Conservation (phyloP, 1,140 invertebrate species). For the Trichogramma pretiosum region DNA sequence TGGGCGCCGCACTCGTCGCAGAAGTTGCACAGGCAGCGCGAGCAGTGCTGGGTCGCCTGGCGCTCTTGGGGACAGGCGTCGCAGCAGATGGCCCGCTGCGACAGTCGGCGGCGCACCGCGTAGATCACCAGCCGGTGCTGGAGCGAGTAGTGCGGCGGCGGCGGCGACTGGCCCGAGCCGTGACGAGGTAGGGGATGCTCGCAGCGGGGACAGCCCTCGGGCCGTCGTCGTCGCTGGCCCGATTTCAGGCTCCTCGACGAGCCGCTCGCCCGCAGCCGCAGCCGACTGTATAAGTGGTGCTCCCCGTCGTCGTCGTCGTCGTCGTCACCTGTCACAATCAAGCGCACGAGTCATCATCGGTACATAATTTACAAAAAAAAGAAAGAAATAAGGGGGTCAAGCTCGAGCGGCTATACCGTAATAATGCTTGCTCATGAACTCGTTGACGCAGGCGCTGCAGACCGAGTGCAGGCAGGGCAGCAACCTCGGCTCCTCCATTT, state of each 20-base stretch:
- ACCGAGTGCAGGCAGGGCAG: constrained; percentile 39
- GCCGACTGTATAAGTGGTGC: too few relatives aligned
- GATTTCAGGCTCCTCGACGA: too few relatives aligned
- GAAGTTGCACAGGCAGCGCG: constrained; percentile 40
- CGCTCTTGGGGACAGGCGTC: constrained; percentile 33
- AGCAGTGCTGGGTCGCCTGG: constrained; percentile 40
- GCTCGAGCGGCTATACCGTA: constrained; percentile 14
- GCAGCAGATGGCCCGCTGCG: constrained; percentile 32
- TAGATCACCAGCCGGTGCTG: constrained; percentile 36
- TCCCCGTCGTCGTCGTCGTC: not conserved
- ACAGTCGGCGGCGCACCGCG: constrained; percentile 29
- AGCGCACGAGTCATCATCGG: too few relatives aligned
- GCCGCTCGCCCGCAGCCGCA: too few relatives aligned
- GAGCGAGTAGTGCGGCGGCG: constrained; percentile 38
- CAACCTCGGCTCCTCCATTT: constrained; percentile 37
- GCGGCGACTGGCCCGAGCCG: constrained; percentile 19
- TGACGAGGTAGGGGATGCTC: constrained; percentile 30
- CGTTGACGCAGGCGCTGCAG: constrained; percentile 32
- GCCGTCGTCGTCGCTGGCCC: not conserved
- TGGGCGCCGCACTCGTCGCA: constrained; percentile 38
- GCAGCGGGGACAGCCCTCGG: constrained; percentile 32
- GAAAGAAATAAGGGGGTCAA: too few relatives aligned
- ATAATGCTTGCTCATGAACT: constrained; percentile 29
- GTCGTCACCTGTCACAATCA: too few relatives aligned
- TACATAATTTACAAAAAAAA: too few relatives aligned